Percentiles rank a stretch among this genome's conserved stretches.
These are phyloP conservation scores for Micoletzkya japonica DNA, from an alignment of 2,888 invertebrate species.

Conservation along the genomic window DNA sequence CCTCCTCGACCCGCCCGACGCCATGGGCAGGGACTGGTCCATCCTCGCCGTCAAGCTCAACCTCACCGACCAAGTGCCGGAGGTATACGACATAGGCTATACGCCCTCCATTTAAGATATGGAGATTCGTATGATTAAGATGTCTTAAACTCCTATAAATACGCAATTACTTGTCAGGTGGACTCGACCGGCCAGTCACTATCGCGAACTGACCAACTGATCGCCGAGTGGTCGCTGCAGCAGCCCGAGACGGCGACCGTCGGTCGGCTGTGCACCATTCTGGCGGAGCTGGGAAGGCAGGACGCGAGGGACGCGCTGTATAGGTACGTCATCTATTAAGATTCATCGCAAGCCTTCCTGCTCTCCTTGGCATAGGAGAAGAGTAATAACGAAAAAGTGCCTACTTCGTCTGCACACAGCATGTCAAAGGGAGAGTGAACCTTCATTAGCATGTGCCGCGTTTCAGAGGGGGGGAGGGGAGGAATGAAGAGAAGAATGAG, in stretches of 20 bases:
- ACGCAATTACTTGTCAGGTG: conserved; percentile 34
- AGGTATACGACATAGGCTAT: too few relatives aligned
- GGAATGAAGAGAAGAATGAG: too few relatives aligned
- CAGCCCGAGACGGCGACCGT: conserved; percentile 65
- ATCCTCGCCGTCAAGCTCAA: conserved; percentile 70
- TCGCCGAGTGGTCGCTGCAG: conserved; percentile 68
- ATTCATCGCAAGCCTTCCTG: too few relatives aligned
- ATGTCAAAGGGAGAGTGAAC: too few relatives aligned
- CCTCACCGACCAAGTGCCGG: conserved; percentile 69
- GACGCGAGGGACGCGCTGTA: conserved; percentile 72
- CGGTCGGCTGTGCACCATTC: conserved; percentile 70
- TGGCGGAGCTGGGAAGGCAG: conserved; percentile 71
- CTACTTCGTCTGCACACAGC: too few relatives aligned
- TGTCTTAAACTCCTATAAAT: not conserved
- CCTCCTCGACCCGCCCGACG: conserved; percentile 69
- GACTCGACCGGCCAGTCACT: conserved; percentile 62
- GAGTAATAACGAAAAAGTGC: too few relatives aligned
- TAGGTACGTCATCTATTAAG: conserved; percentile 49
- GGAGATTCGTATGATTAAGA: too few relatives aligned
- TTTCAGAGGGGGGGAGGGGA: too few relatives aligned
- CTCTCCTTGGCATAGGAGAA: too few relatives aligned
- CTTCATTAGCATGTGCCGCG: too few relatives aligned
- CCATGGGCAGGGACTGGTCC: conserved; percentile 71
- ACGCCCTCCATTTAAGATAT: too few relatives aligned
- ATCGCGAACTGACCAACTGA: conserved; percentile 66